Conservation (phyloP, 2,113 vertebrate genomes). For the Sapayoa aenigma region DNA sequence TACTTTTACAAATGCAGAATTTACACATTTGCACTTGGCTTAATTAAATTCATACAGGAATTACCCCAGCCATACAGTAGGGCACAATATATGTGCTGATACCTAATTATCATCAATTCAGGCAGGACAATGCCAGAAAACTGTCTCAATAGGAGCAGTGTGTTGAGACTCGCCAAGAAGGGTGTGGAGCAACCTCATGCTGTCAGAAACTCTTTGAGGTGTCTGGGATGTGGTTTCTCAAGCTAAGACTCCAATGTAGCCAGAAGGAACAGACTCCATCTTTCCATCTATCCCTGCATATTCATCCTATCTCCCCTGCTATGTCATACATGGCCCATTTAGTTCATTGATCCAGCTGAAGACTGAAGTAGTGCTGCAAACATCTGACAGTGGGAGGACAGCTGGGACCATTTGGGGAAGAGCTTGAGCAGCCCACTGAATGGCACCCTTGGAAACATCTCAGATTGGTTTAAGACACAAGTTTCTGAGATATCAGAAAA, state of each 20-base stretch:
- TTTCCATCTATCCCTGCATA: background rate
- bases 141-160: background rate
- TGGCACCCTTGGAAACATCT: background rate
- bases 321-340: rapidly evolving
- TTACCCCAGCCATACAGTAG: background rate
- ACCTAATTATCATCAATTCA: background rate
- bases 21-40: conserved; percentile 20
- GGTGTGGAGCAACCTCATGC: background rate
- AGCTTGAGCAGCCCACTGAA: background rate
- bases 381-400: background rate
- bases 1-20: conserved; percentile 36
- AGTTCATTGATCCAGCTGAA: background rate
- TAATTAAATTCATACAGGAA: background rate
- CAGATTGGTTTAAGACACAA: background rate
- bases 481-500: background rate
- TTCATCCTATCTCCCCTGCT: background rate
- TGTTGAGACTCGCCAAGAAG: background rate
- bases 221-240: background rate
- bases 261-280: rapidly evolving
- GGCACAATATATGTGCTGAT: background rate
- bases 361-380: background rate
- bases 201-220: too few species aligned
- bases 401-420: background rate
- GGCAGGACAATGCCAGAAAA: background rate
- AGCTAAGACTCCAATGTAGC: background rate